Conservation (phyloP, 2,888 invertebrate genomes). For the Acanthacorydalis orientalis region DNA sequence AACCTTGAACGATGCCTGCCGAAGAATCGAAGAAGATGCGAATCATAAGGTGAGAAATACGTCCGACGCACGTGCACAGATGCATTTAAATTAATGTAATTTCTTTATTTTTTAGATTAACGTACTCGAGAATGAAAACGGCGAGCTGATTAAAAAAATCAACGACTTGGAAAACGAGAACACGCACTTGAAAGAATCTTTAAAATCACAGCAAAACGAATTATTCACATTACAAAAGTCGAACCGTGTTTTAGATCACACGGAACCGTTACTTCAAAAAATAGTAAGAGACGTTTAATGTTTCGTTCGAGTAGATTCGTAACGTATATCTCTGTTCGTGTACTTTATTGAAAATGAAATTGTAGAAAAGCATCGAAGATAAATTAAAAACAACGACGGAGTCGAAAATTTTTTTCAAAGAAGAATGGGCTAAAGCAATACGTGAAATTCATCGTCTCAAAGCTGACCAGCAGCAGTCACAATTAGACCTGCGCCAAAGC, state of each 20-base stretch:
- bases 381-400: conserved; percentile 44
- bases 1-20: conserved; percentile 37
- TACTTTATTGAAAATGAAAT: conserved; percentile 12
- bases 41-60: conserved; percentile 28
- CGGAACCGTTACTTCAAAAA: conserved; percentile 46
- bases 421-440: conserved; percentile 53
- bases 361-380: conserved; percentile 40
- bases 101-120: conserved; percentile 8
- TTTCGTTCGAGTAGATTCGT: too few relatives aligned
- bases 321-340: too few relatives aligned
- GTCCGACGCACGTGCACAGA: not conserved
- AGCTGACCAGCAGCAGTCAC: conserved; percentile 32
- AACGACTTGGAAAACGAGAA: conserved; percentile 21
- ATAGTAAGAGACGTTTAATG: conserved; percentile 27
- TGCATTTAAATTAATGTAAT: not conserved
- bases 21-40: conserved; percentile 40
- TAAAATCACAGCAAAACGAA: conserved; percentile 19
- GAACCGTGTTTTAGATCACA: conserved; percentile 46
- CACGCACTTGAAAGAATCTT: conserved; percentile 17
- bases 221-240: conserved; percentile 32
- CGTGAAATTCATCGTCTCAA: conserved; percentile 48
- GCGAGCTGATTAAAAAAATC: conserved; percentile 19
- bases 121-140: conserved; percentile 12
- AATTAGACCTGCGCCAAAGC: conserved; percentile 32
- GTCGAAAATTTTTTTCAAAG: conserved; percentile 57